Base-by-base conservation (phyloP, 2,113 vertebrate species). In the Pithys albifrons region DNA sequence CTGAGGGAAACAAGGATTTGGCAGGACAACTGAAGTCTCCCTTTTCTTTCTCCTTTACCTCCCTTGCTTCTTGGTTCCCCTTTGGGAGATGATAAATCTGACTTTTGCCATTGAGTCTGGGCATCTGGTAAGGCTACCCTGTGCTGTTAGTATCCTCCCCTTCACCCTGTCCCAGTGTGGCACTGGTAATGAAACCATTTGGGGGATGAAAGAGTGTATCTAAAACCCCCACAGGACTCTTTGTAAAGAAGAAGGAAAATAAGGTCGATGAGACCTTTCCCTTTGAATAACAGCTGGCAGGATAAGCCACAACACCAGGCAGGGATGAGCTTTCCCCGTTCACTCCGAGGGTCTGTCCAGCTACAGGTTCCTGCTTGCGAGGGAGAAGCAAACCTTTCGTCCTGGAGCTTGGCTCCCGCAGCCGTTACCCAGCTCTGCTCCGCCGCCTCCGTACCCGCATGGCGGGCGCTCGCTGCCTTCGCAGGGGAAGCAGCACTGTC, bases 21-120 rank as follows among this genome's bases (percentile, higher is more conserved):
- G 83, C 31, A 69, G 87, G 69, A 94, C 78, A 91, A 48, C 69
- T 72, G 76, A 94, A 89, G 87, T 62, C 69, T 81, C 55, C 35
- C 65, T 69, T 85, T 59, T 67, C 35, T 86, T 61, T 73, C 55
- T 85, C 24, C 12, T 92, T 95, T 89, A 45, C n/a, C 8, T 20
- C 82, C 72, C 46, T 62, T 73, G 65, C 80, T 89, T 87, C 81
- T 62, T 76, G 55, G 54, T 90, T 95, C 52, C 54, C 74, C 82
- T 97, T 85, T 72, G 81, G 64, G 83, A 95, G 52, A 49, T 77
- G 72, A 95, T 93, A 91, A 93, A 97, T 95, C 69, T 89, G 75
- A 80, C 72, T n/a, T 86, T 82, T 64, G 13, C 28, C 61, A 10
- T 33, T 16, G 31, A 88, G 80, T 52, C 23, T 22, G 48, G 83